A percentile compares a stretch with the other conserved stretches of the same genome.
phyloP scores from a whole-genome alignment of 64 coral and sea anemone genomes.

The Actinia tenebrosa region DNA sequence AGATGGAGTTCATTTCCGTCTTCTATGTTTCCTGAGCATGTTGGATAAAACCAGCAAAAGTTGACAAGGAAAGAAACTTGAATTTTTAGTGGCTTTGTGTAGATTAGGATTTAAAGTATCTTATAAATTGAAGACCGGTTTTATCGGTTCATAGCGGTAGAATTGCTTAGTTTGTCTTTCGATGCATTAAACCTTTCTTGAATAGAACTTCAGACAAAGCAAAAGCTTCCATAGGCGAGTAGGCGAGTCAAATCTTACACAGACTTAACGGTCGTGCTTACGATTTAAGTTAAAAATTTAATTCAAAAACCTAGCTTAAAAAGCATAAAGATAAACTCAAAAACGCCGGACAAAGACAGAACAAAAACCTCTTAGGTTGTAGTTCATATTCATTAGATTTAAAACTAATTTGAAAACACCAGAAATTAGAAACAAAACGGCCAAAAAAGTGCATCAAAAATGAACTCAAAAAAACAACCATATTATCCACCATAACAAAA shows the following conservation, averaged over 20 bases:
- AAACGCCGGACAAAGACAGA: too few relatives aligned
- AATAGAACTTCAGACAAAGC: too few relatives aligned
- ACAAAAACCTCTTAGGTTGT: too few relatives aligned
- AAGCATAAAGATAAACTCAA: too few relatives aligned
- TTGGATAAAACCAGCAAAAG: not conserved
- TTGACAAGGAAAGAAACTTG: not conserved
- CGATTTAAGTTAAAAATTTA: too few relatives aligned
- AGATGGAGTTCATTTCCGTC: not conserved
- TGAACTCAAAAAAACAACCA: not conserved
- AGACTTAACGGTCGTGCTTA: too few relatives aligned
- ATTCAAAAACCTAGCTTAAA: too few relatives aligned
- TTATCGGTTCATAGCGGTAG: not conserved
- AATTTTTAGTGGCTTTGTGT: not conserved
- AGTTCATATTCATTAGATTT: not conserved
- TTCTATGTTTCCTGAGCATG: not conserved
- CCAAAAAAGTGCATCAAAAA: not conserved
- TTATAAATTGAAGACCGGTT: not conserved
- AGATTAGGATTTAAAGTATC: not conserved
- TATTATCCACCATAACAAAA: constrained; percentile 9
- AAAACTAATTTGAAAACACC: not conserved
- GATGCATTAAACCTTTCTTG: too few relatives aligned
- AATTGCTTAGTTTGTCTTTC: not conserved
- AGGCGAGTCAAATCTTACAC: too few relatives aligned
- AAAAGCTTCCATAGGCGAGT: too few relatives aligned
- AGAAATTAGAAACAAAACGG: not conserved